Base-by-base conservation (phyloP, 1,140 invertebrate genomes). In the Paralvinella palmiformis region DNA sequence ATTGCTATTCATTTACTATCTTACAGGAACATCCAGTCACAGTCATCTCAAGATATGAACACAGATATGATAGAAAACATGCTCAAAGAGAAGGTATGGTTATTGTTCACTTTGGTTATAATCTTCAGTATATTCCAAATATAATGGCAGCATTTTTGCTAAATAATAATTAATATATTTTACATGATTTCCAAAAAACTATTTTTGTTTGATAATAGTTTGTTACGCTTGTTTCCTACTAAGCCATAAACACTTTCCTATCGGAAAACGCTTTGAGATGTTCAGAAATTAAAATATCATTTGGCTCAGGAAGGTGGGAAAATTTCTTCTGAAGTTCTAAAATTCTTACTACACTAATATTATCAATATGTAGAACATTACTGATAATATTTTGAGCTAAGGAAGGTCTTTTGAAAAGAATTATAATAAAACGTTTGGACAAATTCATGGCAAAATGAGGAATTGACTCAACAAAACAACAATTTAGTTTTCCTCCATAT, bases 41-140 rank as follows among this genome's bases (percentile, higher is more conserved):
- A 69, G 27, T 59, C 71, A 20, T 66, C 71, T 29, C 71, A 65
- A 64, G 74, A 75, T 62, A 67, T 75, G 31, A 77, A 76, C 62
- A 69, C 73, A 36, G 75, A 77, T 33, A 69, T 75, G 59, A 70
- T 77, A 27, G 77, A 79, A 59, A 77, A 73, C 65, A 65, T 75
- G 64, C 62, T 79, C 17, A 71, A 70, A 67, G 75, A 79, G 32
- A 76, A 75, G 68, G 74, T 78, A 63, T 63, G 52, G n/a, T n/a
- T n/a, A n/a, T n/a, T 59, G 37, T 41, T 32, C 24, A 31, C 52
- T 7, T 35, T 55, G 17, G 31, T 13, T 24, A 17, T 52, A 37
- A 29, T 10, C 37, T 41, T 10, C n/a, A 41, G 37, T 41, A 10
- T n/a, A n/a, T 10, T 10, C 10, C 37, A 41, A 31, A n/a, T 55